These are phyloP conservation scores for Sesia apiformis DNA, from an alignment of 2,888 invertebrate species.

Conservation along the genomic window DNA sequence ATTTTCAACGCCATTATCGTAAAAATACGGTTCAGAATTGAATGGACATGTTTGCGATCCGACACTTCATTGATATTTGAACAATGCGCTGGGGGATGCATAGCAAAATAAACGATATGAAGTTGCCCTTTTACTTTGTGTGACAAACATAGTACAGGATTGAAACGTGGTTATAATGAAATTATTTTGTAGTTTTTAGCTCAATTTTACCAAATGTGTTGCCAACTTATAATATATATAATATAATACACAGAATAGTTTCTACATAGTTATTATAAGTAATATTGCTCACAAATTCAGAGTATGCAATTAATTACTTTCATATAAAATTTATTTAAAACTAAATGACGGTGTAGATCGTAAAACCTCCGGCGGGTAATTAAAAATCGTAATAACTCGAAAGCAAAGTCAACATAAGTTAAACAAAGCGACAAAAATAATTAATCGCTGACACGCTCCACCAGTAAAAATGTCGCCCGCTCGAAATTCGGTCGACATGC, in stretches of 20 bases:
- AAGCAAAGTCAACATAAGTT: constrained; percentile 58
- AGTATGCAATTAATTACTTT: no score
- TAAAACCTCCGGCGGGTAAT: constrained; percentile 28
- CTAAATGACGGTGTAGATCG: no score
- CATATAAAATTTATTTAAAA: no score
- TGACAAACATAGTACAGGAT: background rate
- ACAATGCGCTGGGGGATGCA: background rate
- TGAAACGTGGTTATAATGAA: constrained; percentile 12
- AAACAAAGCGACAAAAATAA: constrained; percentile 62
- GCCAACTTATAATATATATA: no score
- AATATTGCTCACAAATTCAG: no score
- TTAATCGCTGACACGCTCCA: constrained; percentile 48
- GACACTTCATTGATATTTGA: background rate
- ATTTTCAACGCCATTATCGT: no score
- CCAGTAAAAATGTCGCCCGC: constrained; percentile 29
- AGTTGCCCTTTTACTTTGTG: background rate
- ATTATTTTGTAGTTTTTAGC: background rate
- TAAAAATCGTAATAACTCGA: constrained; percentile 60
- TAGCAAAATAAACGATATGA: background rate
- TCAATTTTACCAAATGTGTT: no score
- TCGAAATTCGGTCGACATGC: constrained; percentile 22
- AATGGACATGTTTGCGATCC: no score
- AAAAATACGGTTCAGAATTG: no score
- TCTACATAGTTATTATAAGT: no score
- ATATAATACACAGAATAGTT: no score